These are phyloP conservation scores for Chromobotia macracanthus DNA, from an alignment of 2,797 vertebrate genomes.

Conservation along the genomic window DNA sequence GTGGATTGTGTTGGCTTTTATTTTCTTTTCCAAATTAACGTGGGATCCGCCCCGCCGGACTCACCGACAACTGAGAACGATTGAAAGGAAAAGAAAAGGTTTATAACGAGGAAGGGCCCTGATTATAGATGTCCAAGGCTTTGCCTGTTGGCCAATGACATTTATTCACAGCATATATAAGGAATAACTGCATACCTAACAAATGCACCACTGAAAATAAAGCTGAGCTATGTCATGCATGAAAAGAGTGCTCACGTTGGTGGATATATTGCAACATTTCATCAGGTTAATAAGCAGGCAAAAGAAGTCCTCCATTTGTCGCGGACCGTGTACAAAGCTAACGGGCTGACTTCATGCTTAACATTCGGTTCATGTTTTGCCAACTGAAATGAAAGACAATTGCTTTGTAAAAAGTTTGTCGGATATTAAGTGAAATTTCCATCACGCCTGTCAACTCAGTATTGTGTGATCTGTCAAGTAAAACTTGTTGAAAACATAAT, in stretches of 20 bases:
- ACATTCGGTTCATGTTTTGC: not conserved
- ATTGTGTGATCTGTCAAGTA: too few species aligned
- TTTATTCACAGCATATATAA: not conserved
- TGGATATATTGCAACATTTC: not conserved
- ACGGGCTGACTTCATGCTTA: not conserved
- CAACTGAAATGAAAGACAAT: not conserved
- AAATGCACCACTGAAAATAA: not conserved
- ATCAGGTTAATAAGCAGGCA: not conserved
- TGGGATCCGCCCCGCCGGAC: conserved; percentile 84
- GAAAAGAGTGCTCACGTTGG: not conserved
- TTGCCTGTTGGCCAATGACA: conserved; percentile 59
- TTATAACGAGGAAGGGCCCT: conserved; percentile 76
- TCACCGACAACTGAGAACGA: conserved; percentile 85
- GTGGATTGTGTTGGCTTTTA: conserved; percentile 71
- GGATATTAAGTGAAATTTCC: not conserved
- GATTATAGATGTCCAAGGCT: conserved; percentile 52
- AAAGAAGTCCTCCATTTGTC: not conserved
- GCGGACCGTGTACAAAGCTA: not conserved
- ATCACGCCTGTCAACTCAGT: not conserved
- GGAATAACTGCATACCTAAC: not conserved
- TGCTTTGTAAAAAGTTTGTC: not conserved
- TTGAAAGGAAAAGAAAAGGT: conserved; percentile 69
- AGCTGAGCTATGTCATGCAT: fast-evolving
- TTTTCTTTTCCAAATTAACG: conserved; percentile 68
- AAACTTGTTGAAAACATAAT: too few species aligned